phyloP scores from a whole-genome alignment of 2,888 invertebrate species.

The Augochlorella aurata region DNA sequence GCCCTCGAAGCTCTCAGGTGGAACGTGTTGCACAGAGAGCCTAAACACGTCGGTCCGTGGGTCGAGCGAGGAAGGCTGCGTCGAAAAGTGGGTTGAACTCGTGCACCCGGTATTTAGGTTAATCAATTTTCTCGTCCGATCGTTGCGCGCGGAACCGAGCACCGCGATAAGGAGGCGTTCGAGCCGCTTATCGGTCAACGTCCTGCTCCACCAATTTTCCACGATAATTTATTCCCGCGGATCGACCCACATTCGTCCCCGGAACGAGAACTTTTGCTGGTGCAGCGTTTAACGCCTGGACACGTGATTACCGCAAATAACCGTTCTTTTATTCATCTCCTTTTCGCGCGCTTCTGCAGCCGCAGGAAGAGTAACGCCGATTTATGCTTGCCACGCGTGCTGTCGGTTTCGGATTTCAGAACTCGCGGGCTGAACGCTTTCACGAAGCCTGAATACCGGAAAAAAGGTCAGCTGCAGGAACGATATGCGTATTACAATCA shows the following conservation, averaged over 20 bases:
- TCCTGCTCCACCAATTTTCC: conserved; percentile 5
- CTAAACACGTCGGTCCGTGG: conserved; percentile 3
- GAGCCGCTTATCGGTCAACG: conserved; percentile 10
- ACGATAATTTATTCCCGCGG: conserved; percentile 47
- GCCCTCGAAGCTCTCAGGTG: neutral
- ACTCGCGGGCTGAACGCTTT: no score
- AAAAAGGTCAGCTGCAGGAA: no score
- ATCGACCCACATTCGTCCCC: conserved; percentile 19
- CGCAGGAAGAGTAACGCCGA: no score
- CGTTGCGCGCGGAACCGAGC: neutral
- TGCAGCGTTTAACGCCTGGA: neutral
- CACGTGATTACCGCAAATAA: neutral
- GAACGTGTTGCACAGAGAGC: conserved; percentile 3
- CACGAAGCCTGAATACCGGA: no score
- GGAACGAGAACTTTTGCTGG: neutral
- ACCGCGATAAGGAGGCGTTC: neutral
- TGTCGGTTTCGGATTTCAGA: no score
- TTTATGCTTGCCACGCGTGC: no score
- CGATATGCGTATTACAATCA: no score
- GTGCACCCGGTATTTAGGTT: conserved; percentile 29
- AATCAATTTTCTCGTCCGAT: conserved; percentile 25
- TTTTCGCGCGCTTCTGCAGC: no score
- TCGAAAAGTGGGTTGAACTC: conserved; percentile 34
- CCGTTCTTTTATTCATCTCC: no score
- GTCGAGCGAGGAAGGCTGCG: neutral